Evolutionary conservation across 2,797 vertebrate species (phyloP).

Genomic region (Cirrhinus molitorella): DNA sequence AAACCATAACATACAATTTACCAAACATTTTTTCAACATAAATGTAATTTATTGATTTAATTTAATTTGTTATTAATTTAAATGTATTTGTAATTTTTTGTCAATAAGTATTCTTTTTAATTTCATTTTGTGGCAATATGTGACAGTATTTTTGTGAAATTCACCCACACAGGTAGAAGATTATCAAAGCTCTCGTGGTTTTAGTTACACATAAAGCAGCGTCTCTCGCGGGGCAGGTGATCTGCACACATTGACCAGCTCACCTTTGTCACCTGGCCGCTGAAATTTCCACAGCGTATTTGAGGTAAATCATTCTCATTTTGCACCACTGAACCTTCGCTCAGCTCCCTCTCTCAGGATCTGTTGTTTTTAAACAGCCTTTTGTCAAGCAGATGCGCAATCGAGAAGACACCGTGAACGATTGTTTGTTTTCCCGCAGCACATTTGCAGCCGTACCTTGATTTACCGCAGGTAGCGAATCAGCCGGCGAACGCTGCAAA

Average conservation of each 20-base stretch:
- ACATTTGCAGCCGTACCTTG: constrained; percentile 23
- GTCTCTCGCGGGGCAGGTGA: background rate
- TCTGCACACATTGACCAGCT: constrained; percentile 17
- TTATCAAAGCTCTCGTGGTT: background rate
- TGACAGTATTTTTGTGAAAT: background rate
- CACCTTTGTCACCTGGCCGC: background rate
- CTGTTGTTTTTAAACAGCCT: background rate
- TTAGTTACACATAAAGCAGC: constrained; percentile 18
- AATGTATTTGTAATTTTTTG: background rate
- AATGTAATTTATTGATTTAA: too few relatives aligned
- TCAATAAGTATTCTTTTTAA: background rate
- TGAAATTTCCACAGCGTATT: background rate
- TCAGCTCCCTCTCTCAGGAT: background rate
- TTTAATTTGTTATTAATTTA: background rate
- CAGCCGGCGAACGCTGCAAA: constrained; percentile 36
- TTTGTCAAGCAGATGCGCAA: constrained; percentile 29
- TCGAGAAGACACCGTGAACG: background rate
- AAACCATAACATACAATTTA: background rate
- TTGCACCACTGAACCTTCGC: background rate
- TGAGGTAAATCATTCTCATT: constrained; percentile 27
- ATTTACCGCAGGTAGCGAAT: constrained; percentile 37
- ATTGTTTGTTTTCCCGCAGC: constrained; percentile 22
- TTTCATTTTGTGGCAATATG: background rate
- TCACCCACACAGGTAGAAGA: background rate
- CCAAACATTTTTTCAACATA: too few relatives aligned